These are phyloP conservation scores for Heliconius nattereri DNA, from an alignment of 1,140 invertebrate genomes.

Conservation along the genomic window DNA sequence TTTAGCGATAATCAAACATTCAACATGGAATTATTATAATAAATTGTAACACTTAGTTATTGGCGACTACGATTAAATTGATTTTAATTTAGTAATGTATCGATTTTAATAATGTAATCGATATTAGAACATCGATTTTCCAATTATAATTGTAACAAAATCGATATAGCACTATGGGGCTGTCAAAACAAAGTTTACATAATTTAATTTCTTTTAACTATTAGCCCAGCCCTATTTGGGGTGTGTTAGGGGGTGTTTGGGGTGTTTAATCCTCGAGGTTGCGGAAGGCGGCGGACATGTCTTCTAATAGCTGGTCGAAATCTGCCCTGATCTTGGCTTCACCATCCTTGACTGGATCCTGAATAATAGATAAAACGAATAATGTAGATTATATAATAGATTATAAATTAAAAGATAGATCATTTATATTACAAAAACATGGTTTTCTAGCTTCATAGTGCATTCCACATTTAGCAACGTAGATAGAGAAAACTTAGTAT, in stretches of 20 bases:
- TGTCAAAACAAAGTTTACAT: conserved; percentile 32
- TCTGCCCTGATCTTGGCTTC: conserved; percentile 98
- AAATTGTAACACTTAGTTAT: conserved; percentile 10
- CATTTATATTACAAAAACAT: no score
- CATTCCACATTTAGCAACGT: no score
- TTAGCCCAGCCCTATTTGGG: not conserved
- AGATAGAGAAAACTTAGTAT: no score
- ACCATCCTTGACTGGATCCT: conserved; percentile 99
- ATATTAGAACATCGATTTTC: not conserved
- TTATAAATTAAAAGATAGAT: not conserved
- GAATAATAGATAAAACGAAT: conserved; percentile 26
- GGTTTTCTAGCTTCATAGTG: no score
- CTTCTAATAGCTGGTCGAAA: conserved; percentile 97
- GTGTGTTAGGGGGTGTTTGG: not conserved
- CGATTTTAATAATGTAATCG: not conserved
- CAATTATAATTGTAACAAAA: not conserved
- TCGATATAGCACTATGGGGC: conserved; percentile 7
- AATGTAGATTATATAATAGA: no score
- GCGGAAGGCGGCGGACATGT: conserved; percentile 98
- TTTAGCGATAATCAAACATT: not conserved
- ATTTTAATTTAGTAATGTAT: not conserved
- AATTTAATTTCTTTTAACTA: not conserved
- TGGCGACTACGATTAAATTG: not conserved
- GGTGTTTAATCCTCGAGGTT: conserved; percentile 97
- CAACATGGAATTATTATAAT: conserved; percentile 14